Conservation (phyloP, 2,888 invertebrate species). For the Acheta domesticus region DNA sequence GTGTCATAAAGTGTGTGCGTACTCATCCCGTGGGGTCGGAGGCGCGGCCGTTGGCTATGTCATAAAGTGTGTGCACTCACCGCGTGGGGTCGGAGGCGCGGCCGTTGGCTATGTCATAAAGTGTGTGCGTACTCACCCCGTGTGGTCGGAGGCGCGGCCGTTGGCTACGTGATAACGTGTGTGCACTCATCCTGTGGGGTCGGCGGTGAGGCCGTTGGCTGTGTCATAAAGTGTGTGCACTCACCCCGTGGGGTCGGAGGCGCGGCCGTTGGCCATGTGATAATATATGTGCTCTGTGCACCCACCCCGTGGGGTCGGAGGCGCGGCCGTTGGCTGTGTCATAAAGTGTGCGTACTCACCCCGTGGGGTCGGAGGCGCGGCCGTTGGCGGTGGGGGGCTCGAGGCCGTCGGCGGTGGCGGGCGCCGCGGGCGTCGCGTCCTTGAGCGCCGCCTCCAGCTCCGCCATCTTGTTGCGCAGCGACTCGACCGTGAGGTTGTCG, state of each 20-base stretch:
- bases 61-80: no score
- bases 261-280: no score
- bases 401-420: not conserved
- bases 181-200: not conserved
- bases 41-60: not conserved
- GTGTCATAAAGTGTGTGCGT: no score
- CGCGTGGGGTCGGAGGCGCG: not conserved
- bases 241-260: conserved; percentile 40
- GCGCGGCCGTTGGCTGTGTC: no score
- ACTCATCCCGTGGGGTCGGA: not conserved
- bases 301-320: no score
- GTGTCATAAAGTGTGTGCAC: no score
- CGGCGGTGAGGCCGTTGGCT: not conserved
- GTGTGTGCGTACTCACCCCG: not conserved
- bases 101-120: no score
- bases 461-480: conserved; percentile 73
- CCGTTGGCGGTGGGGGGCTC: not conserved
- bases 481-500: conserved; percentile 88
- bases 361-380: not conserved
- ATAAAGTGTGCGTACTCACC: no score
- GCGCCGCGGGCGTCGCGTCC: conserved; percentile 57
- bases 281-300: no score
- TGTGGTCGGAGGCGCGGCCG: not conserved
- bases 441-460: conserved; percentile 78
- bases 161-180: no score